These are phyloP conservation scores for Galago senegalensis DNA, from an alignment of 2,797 vertebrate genomes.

Conservation along the genomic window DNA sequence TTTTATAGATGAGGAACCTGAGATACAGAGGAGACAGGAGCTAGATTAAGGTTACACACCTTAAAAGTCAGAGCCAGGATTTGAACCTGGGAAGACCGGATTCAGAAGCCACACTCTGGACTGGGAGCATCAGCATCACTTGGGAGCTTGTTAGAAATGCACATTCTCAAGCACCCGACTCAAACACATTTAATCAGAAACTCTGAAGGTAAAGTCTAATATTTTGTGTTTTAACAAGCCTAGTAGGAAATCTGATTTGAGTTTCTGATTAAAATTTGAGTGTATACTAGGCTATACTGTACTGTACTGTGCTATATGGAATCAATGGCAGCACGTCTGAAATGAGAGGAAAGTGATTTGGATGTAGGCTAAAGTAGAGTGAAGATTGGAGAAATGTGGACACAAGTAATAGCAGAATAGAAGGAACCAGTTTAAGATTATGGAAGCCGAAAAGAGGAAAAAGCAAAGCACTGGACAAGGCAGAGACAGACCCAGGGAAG, in stretches of 20 bases:
- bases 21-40: neutral
- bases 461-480: constrained; percentile 31
- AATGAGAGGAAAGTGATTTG: constrained; percentile 28
- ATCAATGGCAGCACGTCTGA: neutral
- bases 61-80: constrained; percentile 44
- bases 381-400: neutral
- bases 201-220: neutral
- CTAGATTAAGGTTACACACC: neutral
- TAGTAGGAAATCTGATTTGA: neutral
- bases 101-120: constrained; percentile 4
- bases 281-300: neutral
- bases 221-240: constrained; percentile 22
- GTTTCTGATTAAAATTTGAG: neutral
- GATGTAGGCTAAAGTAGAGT: constrained; percentile 5
- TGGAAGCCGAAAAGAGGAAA: constrained; percentile 21
- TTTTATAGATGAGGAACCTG: constrained; percentile 48
- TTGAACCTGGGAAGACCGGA: neutral
- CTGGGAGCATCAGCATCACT: neutral
- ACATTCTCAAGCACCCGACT: neutral
- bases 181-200: neutral
- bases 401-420: neutral
- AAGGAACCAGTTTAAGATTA: constrained; percentile 1
- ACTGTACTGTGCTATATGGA: neutral
- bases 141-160: neutral
- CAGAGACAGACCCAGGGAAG: neutral